phyloP scores from a whole-genome alignment of 2,113 vertebrate species.

The Thalassoma bifasciatum region DNA sequence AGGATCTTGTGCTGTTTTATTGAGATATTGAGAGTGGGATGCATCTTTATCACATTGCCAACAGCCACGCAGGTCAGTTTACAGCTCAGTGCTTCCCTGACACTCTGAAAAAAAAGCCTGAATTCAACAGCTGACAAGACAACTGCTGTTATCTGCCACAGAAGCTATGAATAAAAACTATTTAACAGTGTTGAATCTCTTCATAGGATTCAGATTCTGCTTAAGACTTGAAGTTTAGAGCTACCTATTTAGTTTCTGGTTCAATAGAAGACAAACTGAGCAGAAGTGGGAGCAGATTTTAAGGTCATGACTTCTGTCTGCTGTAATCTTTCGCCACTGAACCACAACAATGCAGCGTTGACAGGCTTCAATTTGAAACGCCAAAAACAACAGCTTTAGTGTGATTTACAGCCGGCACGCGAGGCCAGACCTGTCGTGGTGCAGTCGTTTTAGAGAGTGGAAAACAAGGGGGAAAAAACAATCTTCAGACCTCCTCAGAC shows the following conservation, averaged over 20 bases:
- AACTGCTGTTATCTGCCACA: neutral
- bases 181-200: neutral
- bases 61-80: neutral
- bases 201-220: neutral
- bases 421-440: no score
- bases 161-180: neutral
- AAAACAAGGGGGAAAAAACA: no score
- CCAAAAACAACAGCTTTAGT: no score
- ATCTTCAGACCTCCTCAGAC: no score
- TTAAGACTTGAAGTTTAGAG: neutral
- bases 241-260: neutral
- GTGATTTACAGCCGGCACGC: no score
- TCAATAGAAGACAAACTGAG: neutral
- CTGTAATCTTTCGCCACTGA: neutral
- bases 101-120: neutral
- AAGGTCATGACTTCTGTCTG: neutral
- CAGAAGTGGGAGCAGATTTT: neutral
- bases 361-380: no score
- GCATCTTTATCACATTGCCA: slow-evolving; percentile 5
- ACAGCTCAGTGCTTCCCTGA: neutral
- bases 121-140: neutral
- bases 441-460: no score
- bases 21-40: neutral
- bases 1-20: slow-evolving; percentile 5
- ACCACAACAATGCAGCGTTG: neutral